These are phyloP conservation scores for Xestia sexstrigata DNA, from an alignment of 2,888 invertebrate genomes.

Conservation along the genomic window DNA sequence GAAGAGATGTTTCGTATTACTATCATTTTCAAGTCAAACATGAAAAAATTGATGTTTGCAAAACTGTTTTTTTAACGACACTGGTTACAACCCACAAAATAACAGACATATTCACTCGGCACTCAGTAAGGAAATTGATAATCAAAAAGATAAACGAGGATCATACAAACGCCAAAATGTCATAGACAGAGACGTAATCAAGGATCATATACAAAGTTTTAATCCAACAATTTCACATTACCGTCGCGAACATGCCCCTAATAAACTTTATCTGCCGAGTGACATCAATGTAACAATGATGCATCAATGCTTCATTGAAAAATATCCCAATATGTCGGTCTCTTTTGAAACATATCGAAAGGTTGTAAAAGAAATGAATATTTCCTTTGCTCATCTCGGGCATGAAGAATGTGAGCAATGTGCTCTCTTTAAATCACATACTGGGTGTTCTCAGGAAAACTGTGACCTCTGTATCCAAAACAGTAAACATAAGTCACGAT, in stretches of 20 bases:
- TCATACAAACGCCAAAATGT: constrained; percentile 7
- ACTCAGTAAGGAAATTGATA: constrained; percentile 25
- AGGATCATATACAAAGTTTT: constrained; percentile 34
- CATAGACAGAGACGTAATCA: constrained; percentile 2
- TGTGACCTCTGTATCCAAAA: constrained; percentile 16
- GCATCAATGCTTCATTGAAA: no score
- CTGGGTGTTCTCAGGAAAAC: constrained; percentile 20
- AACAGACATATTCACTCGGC: constrained; percentile 16
- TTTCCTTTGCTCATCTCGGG: constrained; percentile 5
- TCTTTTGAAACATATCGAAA: no score
- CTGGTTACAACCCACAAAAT: constrained; percentile 46
- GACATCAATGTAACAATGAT: no score
- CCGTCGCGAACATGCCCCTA: constrained; percentile 41
- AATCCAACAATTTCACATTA: constrained; percentile 49
- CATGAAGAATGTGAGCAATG: constrained; percentile 53
- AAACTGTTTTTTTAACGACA: constrained; percentile 41
- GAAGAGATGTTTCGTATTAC: constrained; percentile 1
- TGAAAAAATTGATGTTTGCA: constrained; percentile 21
- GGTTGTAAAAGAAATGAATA: no score
- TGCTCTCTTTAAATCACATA: constrained; percentile 31
- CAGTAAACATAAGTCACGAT: constrained; percentile 5
- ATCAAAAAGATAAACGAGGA: constrained; percentile 36
- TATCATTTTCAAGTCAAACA: constrained; percentile 17
- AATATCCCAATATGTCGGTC: no score
- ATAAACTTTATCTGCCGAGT: no score